A percentile compares a stretch with the other conserved stretches of the same genome.
Evolutionary conservation across 2,797 vertebrate species (phyloP).

Genomic region (Enteromius fasciolatus): DNA sequence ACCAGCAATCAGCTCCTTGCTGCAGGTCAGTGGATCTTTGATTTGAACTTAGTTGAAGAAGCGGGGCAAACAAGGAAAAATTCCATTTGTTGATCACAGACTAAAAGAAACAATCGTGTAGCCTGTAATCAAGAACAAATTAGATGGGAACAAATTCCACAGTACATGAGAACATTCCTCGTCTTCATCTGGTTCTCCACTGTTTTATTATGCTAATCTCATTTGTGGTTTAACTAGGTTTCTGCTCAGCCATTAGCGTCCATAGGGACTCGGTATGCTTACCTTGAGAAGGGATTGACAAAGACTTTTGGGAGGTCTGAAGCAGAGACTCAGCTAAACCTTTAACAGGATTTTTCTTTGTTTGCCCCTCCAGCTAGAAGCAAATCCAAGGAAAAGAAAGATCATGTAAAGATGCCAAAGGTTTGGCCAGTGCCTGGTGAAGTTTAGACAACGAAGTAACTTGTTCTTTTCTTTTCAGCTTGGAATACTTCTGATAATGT

Average conservation of each 20-base stretch:
- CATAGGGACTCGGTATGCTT: constrained; percentile 19
- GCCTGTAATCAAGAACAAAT: constrained; percentile 35
- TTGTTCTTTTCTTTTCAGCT: constrained; percentile 48
- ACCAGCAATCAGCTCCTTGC: constrained; percentile 84
- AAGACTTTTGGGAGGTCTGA: constrained; percentile 44
- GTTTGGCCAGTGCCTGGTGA: constrained; percentile 77
- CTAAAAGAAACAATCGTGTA: constrained; percentile 26
- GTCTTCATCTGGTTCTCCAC: constrained; percentile 27
- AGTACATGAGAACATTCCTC: constrained; percentile 32
- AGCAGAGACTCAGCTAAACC: constrained; percentile 46
- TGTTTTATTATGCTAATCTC: constrained; percentile 36
- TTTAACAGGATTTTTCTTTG: constrained; percentile 77
- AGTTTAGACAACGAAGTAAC: constrained; percentile 72
- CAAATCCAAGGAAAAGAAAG: constrained; percentile 76
- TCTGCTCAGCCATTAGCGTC: constrained; percentile 29
- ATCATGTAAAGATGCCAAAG: constrained; percentile 75
- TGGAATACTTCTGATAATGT: constrained; percentile 47
- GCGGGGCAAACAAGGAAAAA: constrained; percentile 81
- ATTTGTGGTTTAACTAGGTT: constrained; percentile 39
- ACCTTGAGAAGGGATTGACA: constrained; percentile 43
- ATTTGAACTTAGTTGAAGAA: constrained; percentile 26
- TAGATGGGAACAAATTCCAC: constrained; percentile 14
- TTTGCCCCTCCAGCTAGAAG: constrained; percentile 82
- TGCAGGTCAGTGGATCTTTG: constrained; percentile 78
- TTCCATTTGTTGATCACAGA: constrained; percentile 52